These are phyloP conservation scores for Clarias macrocephalus DNA, from an alignment of 2,113 vertebrate species.

Conservation along the genomic window DNA sequence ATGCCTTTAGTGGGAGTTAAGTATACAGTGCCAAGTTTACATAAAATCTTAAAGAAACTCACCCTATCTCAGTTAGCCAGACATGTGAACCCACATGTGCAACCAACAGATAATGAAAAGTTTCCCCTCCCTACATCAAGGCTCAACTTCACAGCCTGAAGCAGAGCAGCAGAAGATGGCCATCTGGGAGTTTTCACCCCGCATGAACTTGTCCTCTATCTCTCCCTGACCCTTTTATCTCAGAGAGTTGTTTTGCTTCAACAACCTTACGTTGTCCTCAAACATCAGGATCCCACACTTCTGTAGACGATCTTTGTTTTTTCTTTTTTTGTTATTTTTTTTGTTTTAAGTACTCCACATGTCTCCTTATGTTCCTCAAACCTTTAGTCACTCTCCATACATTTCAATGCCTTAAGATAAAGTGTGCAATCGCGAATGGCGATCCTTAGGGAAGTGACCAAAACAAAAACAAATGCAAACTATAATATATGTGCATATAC, in stretches of 20 bases:
- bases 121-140: constrained; percentile 44
- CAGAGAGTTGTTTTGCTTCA: background rate
- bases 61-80: constrained; percentile 17
- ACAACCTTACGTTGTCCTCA: background rate
- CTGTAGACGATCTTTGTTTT: background rate
- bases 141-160: background rate
- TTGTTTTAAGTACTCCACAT: background rate
- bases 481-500: too few species aligned
- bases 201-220: constrained; percentile 29
- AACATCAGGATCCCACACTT: background rate
- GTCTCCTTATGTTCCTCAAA: background rate
- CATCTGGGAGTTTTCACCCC: constrained; percentile 48
- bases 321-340: too few species aligned
- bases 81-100: constrained; percentile 37
- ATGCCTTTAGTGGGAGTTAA: background rate
- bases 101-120: constrained; percentile 54
- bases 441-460: background rate
- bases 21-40: constrained; percentile 1
- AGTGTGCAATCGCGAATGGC: background rate
- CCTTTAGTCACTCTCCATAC: background rate
- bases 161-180: constrained; percentile 49
- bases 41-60: constrained; percentile 28
- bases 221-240: constrained; percentile 30
- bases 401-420: background rate
- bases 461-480: background rate